These are phyloP conservation scores for Hoplodrina ambigua DNA, from an alignment of 2,888 invertebrate genomes.

Conservation along the genomic window DNA sequence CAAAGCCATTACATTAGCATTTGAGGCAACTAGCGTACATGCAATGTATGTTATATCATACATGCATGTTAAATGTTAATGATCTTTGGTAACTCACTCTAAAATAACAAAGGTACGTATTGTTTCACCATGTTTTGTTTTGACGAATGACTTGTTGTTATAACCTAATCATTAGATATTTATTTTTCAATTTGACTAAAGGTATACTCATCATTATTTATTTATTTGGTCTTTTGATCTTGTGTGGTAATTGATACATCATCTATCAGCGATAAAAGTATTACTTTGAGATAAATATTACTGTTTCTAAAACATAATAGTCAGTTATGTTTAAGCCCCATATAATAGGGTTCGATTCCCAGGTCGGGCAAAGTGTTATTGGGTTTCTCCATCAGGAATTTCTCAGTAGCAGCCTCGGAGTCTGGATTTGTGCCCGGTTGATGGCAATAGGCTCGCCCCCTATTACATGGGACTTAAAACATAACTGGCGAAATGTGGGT, in stretches of 20 bases:
- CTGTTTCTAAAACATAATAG: too few relatives aligned
- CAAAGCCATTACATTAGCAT: conserved; percentile 20
- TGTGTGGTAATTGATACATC: not conserved
- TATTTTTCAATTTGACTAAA: not conserved
- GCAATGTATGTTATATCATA: conserved; percentile 32
- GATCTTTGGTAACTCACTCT: conserved; percentile 6
- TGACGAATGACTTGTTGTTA: not conserved
- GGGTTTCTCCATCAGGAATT: too few relatives aligned
- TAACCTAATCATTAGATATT: not conserved
- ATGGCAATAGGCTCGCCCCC: too few relatives aligned
- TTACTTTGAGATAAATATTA: too few relatives aligned
- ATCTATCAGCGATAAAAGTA: not conserved
- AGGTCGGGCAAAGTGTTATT: too few relatives aligned
- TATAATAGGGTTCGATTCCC: too few relatives aligned
- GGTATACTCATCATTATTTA: not conserved
- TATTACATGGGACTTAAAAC: too few relatives aligned
- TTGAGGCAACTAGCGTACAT: conserved; percentile 13
- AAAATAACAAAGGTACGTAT: conserved; percentile 20
- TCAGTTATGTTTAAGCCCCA: too few relatives aligned
- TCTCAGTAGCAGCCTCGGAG: too few relatives aligned
- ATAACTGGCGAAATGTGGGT: too few relatives aligned
- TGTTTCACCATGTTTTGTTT: conserved; percentile 28
- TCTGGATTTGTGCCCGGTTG: too few relatives aligned
- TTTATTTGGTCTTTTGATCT: not conserved
- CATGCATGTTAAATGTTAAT: conserved; percentile 45